Conservation (phyloP, 2,113 vertebrate genomes). For the Gymnobelideus leadbeateri region DNA sequence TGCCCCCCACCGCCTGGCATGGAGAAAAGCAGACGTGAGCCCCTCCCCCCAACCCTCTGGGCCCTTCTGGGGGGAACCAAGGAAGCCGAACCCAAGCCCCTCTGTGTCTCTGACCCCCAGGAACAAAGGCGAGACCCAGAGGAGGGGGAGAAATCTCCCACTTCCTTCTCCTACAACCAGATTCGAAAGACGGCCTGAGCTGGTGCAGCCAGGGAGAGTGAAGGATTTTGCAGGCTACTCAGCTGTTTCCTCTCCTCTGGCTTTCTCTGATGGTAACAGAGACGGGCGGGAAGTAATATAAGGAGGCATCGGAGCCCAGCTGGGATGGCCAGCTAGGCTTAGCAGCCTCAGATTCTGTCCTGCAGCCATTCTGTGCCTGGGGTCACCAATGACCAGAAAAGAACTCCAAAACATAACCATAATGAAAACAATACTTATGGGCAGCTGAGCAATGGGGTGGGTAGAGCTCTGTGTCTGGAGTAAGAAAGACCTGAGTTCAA, state of each 20-base stretch:
- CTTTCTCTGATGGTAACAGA: not conserved
- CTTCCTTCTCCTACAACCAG: not conserved
- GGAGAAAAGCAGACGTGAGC: not conserved
- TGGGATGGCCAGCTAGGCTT: not conserved
- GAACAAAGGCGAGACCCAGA: not conserved
- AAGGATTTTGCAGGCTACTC: not conserved
- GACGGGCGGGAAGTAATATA: not conserved
- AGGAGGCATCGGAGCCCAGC: no score
- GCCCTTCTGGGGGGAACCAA: no score
- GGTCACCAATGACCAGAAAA: not conserved
- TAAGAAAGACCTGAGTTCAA: not conserved
- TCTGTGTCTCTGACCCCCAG: not conserved
- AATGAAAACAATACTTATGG: not conserved
- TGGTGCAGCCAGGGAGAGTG: not conserved
- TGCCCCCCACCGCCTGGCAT: not conserved
- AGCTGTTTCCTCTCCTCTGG: not conserved
- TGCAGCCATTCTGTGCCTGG: no score
- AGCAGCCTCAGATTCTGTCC: not conserved
- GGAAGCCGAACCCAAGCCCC: not conserved
- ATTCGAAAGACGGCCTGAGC: not conserved
- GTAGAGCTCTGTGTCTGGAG: not conserved
- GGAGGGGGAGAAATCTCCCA: not conserved
- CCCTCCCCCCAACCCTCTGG: not conserved
- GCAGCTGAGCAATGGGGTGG: not conserved
- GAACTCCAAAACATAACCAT: no score